Conservation (phyloP, 2,797 vertebrate species). For the Acrocephalus scirpaceus region DNA sequence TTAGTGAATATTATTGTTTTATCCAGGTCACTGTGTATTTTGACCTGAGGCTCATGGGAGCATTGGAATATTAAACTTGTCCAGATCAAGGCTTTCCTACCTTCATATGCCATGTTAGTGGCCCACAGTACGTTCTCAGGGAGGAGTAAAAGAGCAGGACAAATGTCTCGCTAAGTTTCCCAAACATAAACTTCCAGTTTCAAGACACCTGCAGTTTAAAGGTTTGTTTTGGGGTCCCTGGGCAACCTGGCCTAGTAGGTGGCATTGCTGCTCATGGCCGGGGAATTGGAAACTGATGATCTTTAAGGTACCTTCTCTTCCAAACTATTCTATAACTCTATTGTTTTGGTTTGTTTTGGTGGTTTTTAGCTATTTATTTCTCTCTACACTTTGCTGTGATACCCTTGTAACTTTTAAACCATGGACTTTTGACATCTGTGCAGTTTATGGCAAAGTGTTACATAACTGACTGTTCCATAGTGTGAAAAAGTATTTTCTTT, state of each 20-base stretch:
- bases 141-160: not conserved
- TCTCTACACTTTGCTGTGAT: not conserved
- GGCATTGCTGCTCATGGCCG: not conserved
- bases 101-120: not conserved
- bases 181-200: not conserved
- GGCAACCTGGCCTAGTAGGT: not conserved
- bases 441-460: not conserved
- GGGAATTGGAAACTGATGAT: not conserved
- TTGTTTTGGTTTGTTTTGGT: not conserved
- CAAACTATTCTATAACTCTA: not conserved
- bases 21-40: not conserved
- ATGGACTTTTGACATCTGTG: not conserved
- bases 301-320: not conserved
- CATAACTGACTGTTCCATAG: not conserved
- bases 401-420: not conserved
- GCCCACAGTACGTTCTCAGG: fast-evolving
- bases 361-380: not conserved
- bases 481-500: not conserved
- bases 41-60: not conserved
- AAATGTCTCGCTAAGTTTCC: not conserved
- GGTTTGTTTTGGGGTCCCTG: not conserved
- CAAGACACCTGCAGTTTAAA: not conserved
- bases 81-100: not conserved
- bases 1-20: not conserved
- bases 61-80: not conserved